phyloP scores from a whole-genome alignment of 2,797 vertebrate genomes.

The Tympanoctomys barrerae region DNA sequence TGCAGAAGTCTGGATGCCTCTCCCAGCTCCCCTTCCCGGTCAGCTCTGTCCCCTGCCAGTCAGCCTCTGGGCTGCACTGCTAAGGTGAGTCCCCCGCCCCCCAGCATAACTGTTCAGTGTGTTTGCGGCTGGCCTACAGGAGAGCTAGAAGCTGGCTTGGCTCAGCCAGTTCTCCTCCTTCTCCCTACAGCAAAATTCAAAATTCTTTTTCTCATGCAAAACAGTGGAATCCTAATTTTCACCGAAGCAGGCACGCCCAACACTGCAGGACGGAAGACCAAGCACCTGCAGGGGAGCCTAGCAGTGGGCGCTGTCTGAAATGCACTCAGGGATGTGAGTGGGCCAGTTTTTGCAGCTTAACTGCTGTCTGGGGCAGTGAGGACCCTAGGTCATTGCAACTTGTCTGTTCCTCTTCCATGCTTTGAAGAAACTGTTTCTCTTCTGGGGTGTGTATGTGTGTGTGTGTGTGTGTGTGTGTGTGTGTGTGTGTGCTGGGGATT shows the following conservation, averaged over 20 bases:
- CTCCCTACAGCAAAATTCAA: not conserved
- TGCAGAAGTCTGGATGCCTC: not conserved
- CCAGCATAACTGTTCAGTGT: accelerated
- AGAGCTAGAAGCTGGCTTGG: accelerated
- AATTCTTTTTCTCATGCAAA: not conserved
- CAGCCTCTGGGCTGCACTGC: accelerated
- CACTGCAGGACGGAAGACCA: accelerated
- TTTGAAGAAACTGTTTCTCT: no score
- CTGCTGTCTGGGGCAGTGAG: no score
- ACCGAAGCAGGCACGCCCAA: not conserved
- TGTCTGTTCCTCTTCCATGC: not conserved
- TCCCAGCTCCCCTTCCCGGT: not conserved
- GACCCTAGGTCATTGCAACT: no score
- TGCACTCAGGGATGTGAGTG: not conserved
- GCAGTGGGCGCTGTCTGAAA: accelerated
- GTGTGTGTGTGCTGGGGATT: not conserved
- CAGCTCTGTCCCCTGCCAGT: not conserved
- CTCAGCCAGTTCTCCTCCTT: not conserved
- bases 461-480: not conserved
- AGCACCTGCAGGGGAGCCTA: not conserved
- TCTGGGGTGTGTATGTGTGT: not conserved
- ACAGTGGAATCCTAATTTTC: not conserved
- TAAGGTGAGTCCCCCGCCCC: accelerated
- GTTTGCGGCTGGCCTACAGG: not conserved
- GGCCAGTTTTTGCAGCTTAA: not conserved